Evolutionary conservation across 1,140 invertebrate genomes (phyloP).

Genomic region (Tenebrio molitor): DNA sequence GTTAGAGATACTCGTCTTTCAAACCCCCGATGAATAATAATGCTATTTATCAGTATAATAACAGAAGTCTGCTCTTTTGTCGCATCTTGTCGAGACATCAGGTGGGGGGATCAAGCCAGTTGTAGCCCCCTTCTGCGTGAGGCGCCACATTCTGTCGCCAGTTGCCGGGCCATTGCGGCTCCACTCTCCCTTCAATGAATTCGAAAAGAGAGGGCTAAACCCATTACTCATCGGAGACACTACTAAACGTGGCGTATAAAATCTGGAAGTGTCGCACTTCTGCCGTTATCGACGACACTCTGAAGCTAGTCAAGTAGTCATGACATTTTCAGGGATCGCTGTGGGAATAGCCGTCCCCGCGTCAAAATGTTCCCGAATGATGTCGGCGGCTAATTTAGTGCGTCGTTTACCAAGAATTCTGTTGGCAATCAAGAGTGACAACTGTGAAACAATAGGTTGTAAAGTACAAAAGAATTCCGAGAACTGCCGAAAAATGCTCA

Average conservation of each 20-base stretch:
- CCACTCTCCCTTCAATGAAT: slow-evolving; percentile 19
- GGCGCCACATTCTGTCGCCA: slow-evolving; percentile 53
- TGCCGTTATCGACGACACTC: too few species aligned
- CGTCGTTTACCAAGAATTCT: not conserved
- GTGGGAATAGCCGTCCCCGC: too few species aligned
- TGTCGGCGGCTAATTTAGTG: not conserved
- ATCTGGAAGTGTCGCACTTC: too few species aligned
- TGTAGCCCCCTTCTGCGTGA: slow-evolving; percentile 52
- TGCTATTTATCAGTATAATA: too few species aligned
- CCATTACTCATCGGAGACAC: slow-evolving; percentile 17
- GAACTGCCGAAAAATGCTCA: slow-evolving; percentile 15
- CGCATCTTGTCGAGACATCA: slow-evolving; percentile 1
- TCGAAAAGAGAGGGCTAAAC: slow-evolving; percentile 12
- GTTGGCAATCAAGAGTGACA: slow-evolving; percentile 13
- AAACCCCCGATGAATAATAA: too few species aligned
- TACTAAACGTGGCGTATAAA: not conserved
- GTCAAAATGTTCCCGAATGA: too few species aligned
- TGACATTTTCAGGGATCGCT: too few species aligned
- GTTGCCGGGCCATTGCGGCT: slow-evolving; percentile 30
- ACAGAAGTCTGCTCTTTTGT: too few species aligned
- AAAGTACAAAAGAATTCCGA: slow-evolving; percentile 32
- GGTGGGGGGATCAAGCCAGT: slow-evolving; percentile 23
- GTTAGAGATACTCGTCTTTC: too few species aligned
- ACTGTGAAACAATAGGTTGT: slow-evolving; percentile 24
- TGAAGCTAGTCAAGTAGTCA: too few species aligned